Evolutionary conservation across 1,140 invertebrate species (phyloP).

Genomic region (Temnothorax nylanderi): DNA sequence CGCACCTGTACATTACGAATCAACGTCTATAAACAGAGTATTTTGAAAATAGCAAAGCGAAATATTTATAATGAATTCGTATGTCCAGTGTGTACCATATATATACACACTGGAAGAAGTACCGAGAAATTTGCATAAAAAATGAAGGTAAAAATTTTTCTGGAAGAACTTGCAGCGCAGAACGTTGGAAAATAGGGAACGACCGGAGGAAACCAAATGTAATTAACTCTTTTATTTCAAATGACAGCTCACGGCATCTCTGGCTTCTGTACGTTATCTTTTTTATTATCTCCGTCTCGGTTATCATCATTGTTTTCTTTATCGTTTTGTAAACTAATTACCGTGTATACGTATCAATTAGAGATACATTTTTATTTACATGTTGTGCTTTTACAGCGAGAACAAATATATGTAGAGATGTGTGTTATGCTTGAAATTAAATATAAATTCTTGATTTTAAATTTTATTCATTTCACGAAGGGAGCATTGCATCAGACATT

Average conservation of each 20-base stretch:
- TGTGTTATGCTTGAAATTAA: not conserved
- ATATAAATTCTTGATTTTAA: not conserved
- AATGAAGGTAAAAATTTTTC: slow-evolving; percentile 44
- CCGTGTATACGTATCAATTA: not conserved
- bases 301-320: not conserved
- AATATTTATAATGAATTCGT: slow-evolving; percentile 23
- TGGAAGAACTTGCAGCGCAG: not conserved
- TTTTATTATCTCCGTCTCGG: not conserved
- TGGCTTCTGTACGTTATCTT: not conserved
- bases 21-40: slow-evolving; percentile 5
- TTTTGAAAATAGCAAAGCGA: slow-evolving; percentile 13
- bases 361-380: not conserved
- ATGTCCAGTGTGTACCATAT: not conserved
- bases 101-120: slow-evolving; percentile 2
- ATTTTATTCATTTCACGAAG: not conserved
- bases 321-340: not conserved
- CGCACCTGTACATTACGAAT: not conserved
- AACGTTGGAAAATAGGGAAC: slow-evolving; percentile 21
- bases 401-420: not conserved
- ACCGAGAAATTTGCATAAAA: slow-evolving; percentile 38
- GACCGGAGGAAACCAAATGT: not conserved
- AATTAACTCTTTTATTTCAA: slow-evolving; percentile 31
- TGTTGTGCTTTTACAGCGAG: not conserved
- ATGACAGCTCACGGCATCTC: not conserved
- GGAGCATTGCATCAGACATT: not conserved